Percentiles rank a stretch among this genome's conserved stretches.
These are phyloP conservation scores for Platorchestia sp. DNA, from an alignment of 1,140 invertebrate genomes.

Conservation along the genomic window DNA sequence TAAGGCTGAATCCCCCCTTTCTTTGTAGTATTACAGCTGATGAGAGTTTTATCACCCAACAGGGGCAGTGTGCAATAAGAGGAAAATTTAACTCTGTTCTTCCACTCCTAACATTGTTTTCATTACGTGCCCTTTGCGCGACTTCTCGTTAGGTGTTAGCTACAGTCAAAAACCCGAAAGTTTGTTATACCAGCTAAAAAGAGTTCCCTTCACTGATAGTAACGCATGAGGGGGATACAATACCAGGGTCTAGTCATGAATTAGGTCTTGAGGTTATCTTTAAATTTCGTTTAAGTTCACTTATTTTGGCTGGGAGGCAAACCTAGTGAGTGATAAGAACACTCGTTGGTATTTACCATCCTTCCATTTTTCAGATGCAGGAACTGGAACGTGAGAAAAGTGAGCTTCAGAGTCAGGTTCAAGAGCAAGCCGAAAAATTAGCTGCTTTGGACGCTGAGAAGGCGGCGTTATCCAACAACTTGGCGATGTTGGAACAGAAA, in stretches of 20 bases:
- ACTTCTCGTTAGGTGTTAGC: background rate
- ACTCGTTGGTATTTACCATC: background rate
- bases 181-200: background rate
- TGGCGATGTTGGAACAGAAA: slow-evolving; percentile 65
- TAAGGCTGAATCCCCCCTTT: too few relatives aligned
- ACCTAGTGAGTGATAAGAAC: background rate
- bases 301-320: background rate
- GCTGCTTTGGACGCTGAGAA: slow-evolving; percentile 61
- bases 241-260: background rate
- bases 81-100: background rate
- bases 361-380: slow-evolving; percentile 57
- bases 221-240: background rate
- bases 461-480: slow-evolving; percentile 59
- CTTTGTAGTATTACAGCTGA: background rate
- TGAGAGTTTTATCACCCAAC: background rate
- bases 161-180: too few relatives aligned
- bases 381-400: slow-evolving; percentile 67
- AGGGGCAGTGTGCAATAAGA: background rate
- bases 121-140: background rate
- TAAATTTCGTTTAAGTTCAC: background rate
- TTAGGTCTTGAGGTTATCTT: background rate
- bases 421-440: slow-evolving; percentile 66
- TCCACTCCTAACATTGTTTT: background rate
- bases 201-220: background rate
- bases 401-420: slow-evolving; percentile 74